A percentile compares a stretch with the other conserved stretches of the same genome.
Conservation (phyloP, 2,113 vertebrate species). For the Podarcis raffonei region DNA sequence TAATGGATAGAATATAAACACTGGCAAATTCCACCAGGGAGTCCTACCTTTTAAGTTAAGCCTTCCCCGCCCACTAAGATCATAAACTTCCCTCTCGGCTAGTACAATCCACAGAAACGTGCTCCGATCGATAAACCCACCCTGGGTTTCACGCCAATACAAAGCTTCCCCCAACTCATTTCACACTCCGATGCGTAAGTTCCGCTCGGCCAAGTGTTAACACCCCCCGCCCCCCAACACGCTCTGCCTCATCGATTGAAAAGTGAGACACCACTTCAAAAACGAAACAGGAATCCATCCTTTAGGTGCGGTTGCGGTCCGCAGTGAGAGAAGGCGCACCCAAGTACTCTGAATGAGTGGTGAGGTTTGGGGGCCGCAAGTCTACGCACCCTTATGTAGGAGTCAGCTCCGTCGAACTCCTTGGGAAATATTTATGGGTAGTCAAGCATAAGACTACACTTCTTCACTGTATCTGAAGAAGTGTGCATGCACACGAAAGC, state of each 20-base stretch:
- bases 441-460: neutral
- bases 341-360: too few relatives aligned
- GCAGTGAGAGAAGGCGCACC: too few relatives aligned
- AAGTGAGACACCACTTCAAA: slow-evolving; percentile 20
- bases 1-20: neutral
- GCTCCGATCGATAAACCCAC: neutral
- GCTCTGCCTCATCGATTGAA: slow-evolving; percentile 28
- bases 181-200: slow-evolving; percentile 31
- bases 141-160: slow-evolving; percentile 28
- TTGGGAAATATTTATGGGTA: neutral
- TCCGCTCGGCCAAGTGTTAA: slow-evolving; percentile 57
- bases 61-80: slow-evolving; percentile 9
- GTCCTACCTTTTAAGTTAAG: neutral
- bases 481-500: too few relatives aligned
- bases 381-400: neutral
- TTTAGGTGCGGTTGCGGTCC: too few relatives aligned
- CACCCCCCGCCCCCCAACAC: slow-evolving; percentile 25
- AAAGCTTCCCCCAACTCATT: neutral
- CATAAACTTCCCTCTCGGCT: neutral
- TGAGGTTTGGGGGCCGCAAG: neutral
- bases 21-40: neutral
- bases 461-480: too few relatives aligned
- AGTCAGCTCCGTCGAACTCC: neutral
- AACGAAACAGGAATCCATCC: neutral
- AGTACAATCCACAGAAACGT: neutral